Base-by-base conservation (phyloP, 2,888 invertebrate species). In the Hirtodrosophila alboralis region DNA sequence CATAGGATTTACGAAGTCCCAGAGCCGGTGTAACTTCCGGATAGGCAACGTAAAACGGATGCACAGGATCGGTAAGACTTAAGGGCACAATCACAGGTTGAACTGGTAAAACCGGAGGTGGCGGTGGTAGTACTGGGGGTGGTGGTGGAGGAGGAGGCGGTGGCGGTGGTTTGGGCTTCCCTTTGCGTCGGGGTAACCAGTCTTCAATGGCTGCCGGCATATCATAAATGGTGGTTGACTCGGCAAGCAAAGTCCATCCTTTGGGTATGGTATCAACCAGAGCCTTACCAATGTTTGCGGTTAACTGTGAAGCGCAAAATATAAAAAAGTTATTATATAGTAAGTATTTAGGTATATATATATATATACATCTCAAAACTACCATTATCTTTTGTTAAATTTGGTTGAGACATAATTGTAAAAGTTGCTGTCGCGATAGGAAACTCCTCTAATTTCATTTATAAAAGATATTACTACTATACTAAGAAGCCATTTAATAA, bases 141-240 rank as follows among this genome's bases (percentile, higher is more conserved):
- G 23, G 5, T 23, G 59, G 48, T 0, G 75, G 38, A 0, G 73
- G 47, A 0, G 63, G 58, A 0, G 77, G 56, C 0, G 70, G 57
- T 0, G 80, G 60, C 0, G 78, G 74, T 0, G 57, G 58, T 0
- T 30, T 27, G 0, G 61, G 57, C 7, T 41, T 75, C 27, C n/a
- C n/a, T 18, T 43, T 59, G 1, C 58, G 65, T 1, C 86, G 64
- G 3, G 68, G 63, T 10, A 80, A 41, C 61, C 70, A 76, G 16
- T 81, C 66, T 13, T 65, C 71, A 16, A 78, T 16, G 1, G 75
- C 62, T n/a, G 65, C 69, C 0, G 90, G 90, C 48, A 90, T 38
- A 2, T 83, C 81, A 61, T 90, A 90, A 43, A 70, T 69, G 5
- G 85, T 18, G 0, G 87, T 87, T 4, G 68, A 40, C 63, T 90